These are phyloP conservation scores for Macrotis lagotis DNA, from an alignment of 2,113 vertebrate genomes.

Conservation along the genomic window DNA sequence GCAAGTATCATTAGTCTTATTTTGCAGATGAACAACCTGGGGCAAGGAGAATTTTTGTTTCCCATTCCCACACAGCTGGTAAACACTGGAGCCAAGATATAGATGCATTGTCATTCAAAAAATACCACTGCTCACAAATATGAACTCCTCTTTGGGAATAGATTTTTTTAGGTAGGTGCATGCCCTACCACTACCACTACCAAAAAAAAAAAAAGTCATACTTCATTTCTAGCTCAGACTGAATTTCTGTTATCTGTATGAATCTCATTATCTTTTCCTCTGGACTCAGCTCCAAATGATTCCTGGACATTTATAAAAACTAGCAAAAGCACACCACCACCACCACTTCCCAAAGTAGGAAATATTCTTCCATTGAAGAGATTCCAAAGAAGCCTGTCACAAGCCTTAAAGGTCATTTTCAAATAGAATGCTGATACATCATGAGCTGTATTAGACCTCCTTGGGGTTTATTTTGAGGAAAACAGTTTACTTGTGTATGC, in stretches of 20 bases:
- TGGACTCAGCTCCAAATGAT: slow-evolving; percentile 16
- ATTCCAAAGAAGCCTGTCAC: neutral
- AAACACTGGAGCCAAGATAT: neutral
- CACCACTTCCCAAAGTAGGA: neutral
- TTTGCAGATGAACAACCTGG: neutral
- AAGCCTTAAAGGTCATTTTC: neutral
- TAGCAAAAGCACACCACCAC: neutral
- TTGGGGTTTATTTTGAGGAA: neutral
- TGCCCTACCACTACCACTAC: neutral
- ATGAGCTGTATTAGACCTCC: neutral
- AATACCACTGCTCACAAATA: neutral
- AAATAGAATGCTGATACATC: slow-evolving; percentile 1
- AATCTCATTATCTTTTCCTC: neutral
- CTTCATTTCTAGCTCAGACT: neutral
- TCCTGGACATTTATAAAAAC: neutral
- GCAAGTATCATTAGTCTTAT: neutral
- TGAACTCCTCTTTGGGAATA: neutral
- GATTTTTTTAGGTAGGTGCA: neutral
- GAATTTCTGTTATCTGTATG: too few relatives aligned
- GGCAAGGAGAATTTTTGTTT: neutral
- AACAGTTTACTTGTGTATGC: neutral
- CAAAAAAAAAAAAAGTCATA: neutral
- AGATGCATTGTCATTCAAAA: neutral
- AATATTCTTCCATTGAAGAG: neutral
- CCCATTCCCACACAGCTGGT: neutral